Conservation (phyloP, 2,797 vertebrate genomes). For the Uromys caudimaculatus region DNA sequence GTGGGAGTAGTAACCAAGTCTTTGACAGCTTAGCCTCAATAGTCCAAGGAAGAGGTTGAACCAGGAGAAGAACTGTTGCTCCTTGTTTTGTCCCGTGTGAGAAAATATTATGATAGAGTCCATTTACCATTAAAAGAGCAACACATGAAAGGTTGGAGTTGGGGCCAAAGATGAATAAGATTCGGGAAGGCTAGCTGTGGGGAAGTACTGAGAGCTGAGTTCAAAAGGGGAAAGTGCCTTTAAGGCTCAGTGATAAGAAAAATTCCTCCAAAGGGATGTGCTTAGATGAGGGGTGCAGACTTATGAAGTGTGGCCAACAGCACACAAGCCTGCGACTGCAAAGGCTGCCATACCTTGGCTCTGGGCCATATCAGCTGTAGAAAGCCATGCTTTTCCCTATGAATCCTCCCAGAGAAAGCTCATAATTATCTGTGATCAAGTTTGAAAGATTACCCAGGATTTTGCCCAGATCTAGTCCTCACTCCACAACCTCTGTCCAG, state of each 20-base stretch:
- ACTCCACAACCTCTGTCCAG: not conserved
- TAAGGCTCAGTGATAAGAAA: not conserved
- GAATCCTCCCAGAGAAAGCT: not conserved
- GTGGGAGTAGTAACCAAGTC: slow-evolving; percentile 4
- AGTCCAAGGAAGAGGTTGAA: slow-evolving; percentile 1
- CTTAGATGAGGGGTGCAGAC: not conserved
- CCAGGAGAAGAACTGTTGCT: not conserved
- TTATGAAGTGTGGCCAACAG: not conserved
- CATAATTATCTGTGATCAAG: not conserved
- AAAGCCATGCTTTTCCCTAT: not conserved
- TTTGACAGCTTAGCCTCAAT: not conserved
- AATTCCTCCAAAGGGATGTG: not conserved
- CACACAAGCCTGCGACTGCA: not conserved
- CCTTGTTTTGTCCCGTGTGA: not conserved
- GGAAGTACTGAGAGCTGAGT: slow-evolving; percentile 2
- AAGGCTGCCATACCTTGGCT: not conserved
- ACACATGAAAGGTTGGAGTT: not conserved
- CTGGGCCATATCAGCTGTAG: not conserved
- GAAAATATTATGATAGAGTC: not conserved
- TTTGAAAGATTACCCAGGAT: not conserved
- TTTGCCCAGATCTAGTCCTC: not conserved
- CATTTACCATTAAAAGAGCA: not conserved
- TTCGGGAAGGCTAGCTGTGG: not conserved
- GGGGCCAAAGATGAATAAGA: not conserved
- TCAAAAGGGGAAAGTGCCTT: not conserved